These are phyloP conservation scores for Oplegnathus fasciatus DNA, from an alignment of 2,113 vertebrate species.

Conservation along the genomic window DNA sequence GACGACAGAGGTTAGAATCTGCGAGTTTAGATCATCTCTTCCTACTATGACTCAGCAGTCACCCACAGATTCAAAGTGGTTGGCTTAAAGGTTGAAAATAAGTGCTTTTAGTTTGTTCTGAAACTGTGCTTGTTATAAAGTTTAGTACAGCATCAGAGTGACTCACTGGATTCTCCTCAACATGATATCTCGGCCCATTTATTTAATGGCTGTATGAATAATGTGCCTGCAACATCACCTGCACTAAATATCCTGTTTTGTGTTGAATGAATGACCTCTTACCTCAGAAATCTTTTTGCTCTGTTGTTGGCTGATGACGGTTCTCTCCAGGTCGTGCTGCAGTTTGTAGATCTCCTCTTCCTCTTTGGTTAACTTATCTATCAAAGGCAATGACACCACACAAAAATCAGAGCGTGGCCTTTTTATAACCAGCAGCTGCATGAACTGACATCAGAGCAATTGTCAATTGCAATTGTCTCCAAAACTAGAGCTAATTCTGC, in stretches of 20 bases:
- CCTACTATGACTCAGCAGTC: conserved; percentile 70
- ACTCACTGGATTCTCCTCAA: conserved; percentile 61
- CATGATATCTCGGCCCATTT: neutral
- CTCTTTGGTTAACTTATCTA: conserved; percentile 93
- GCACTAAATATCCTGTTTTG: conserved; percentile 40
- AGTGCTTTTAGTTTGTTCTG: conserved; percentile 44
- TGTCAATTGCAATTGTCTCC: neutral
- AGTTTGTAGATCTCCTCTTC: conserved; percentile 98
- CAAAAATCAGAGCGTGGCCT: conserved; percentile 27
- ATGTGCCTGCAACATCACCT: conserved; percentile 27
- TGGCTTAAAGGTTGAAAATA: conserved; percentile 56
- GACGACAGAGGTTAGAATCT: conserved; percentile 67
- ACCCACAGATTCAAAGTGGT: conserved; percentile 59
- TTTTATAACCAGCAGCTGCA: neutral
- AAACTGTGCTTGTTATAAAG: conserved; percentile 47
- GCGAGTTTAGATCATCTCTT: conserved; percentile 61
- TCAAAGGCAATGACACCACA: conserved; percentile 25
- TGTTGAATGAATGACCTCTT: conserved; percentile 59
- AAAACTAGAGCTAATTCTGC: neutral
- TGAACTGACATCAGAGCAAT: neutral
- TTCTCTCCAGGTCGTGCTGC: conserved; percentile 93
- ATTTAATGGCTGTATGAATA: conserved; percentile 43
- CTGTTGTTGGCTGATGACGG: conserved; percentile 91
- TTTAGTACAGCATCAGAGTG: conserved; percentile 32
- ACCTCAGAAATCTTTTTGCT: conserved; percentile 91